These are phyloP conservation scores for Bellardia bayeri DNA, from an alignment of 2,888 invertebrate genomes.

Conservation along the genomic window DNA sequence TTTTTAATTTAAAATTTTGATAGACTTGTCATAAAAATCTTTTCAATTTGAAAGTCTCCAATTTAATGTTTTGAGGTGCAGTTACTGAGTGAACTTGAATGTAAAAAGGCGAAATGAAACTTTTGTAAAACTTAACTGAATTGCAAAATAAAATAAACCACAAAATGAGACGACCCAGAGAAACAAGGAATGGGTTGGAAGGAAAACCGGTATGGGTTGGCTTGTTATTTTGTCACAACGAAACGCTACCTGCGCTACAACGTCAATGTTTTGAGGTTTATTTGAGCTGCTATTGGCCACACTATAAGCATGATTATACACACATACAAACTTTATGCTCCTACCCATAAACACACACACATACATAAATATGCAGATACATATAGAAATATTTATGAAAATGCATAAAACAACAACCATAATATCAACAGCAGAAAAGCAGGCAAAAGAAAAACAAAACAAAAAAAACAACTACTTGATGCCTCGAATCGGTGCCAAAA, in stretches of 20 bases:
- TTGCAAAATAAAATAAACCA: too few relatives aligned
- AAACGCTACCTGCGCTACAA: neutral
- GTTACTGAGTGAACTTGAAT: too few relatives aligned
- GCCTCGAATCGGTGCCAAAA: constrained; percentile 66
- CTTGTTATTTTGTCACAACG: constrained; percentile 41
- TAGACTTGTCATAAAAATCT: too few relatives aligned
- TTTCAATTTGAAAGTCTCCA: too few relatives aligned
- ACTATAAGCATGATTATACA: neutral
- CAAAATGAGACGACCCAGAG: too few relatives aligned
- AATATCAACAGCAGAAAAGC: neutral
- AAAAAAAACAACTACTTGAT: constrained; percentile 44
- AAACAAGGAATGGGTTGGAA: neutral
- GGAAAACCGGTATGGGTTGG: neutral
- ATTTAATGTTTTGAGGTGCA: too few relatives aligned
- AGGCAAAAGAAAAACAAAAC: neutral
- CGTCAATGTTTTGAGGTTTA: constrained; percentile 27
- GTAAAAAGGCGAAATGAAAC: too few relatives aligned
- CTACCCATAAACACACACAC: constrained; percentile 4
- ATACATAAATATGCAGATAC: constrained; percentile 18
- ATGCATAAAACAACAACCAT: neutral
- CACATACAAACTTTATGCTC: neutral
- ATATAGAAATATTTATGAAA: constrained; percentile 30
- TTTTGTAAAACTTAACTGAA: too few relatives aligned
- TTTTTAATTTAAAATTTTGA: too few relatives aligned
- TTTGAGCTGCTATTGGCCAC: constrained; percentile 48